Base-by-base conservation (phyloP, 2,797 vertebrate genomes). In the Podargus strigoides region DNA sequence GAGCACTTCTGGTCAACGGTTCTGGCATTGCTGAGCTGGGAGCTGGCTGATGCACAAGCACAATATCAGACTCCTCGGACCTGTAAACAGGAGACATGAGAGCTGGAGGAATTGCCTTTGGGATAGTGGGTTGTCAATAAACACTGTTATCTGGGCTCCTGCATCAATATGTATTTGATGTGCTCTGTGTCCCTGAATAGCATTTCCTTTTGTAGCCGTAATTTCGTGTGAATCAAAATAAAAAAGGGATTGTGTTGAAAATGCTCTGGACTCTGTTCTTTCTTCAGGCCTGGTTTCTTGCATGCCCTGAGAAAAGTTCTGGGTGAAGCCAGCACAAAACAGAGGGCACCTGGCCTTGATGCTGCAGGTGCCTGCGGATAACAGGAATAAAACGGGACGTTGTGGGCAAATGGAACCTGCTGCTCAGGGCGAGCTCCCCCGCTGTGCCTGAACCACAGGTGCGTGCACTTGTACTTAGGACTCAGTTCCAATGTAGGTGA, bases 121-220 rank as follows among this genome's bases (percentile, higher is more conserved):
- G 88, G 89, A 76, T 6, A 30, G 47, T 3, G 30, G 67, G 18
- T 85, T 79, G 87, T 96, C 85, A 56, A 70, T 92, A 90, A 90
- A 91, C 52, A 64, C 66, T 42, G 47, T 86, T 95, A 79, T 78
- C 85, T 93, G 6, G 5, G n/a, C 85, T 87, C 42, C 55, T 30
- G 36, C 92, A 92, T 96, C 93, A 75, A 85, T 95, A 81, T 84
- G 87, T 53, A 89, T 95, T 93, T 75, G 91, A 91, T 92, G 89
- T 78, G 55, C 79, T 52, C 39, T 6, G 55, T 63, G 75, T 85
- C 79, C 46, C 87, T 69, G 75, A 87, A 47, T 75, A 78, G 55
- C 2, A 0, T 88, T 85, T 92, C 66, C 67, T 84, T 94, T 93
- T 86, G 95, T 76, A 87, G 85, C 79, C 3, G 0, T 77, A 67